Evolutionary conservation across 2,888 invertebrate genomes (phyloP).

Genomic region (Malachius bipustulatus): DNA sequence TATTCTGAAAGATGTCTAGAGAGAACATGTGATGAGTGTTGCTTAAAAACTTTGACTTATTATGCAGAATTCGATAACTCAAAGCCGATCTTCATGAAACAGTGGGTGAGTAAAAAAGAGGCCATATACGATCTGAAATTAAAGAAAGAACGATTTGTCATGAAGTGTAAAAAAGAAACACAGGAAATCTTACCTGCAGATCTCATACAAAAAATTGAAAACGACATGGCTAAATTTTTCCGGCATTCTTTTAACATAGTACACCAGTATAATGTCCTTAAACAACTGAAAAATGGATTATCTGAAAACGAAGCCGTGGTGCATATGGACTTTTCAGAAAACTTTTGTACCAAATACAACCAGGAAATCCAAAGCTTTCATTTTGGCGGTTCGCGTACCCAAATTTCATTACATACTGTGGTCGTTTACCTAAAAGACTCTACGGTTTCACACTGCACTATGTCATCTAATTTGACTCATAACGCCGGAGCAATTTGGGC

Average conservation of each 20-base stretch:
- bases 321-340: constrained; percentile 13
- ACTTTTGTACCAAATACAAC: constrained; percentile 11
- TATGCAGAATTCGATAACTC: constrained; percentile 9
- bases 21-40: constrained; percentile 8
- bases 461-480: constrained; percentile 25
- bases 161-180: too few relatives aligned
- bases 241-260: constrained; percentile 13
- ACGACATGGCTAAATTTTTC: constrained; percentile 10
- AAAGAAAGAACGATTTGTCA: constrained; percentile 9
- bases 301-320: too few relatives aligned
- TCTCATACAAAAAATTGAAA: too few relatives aligned
- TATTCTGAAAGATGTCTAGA: constrained; percentile 9
- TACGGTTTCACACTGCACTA: constrained; percentile 25
- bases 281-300: too few relatives aligned
- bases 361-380: constrained; percentile 16
- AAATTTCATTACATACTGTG: constrained; percentile 16
- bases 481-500: constrained; percentile 14
- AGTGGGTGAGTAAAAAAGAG: constrained; percentile 7
- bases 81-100: constrained; percentile 8
- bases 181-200: too few relatives aligned
- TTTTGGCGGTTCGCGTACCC: constrained; percentile 16
- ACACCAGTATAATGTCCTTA: constrained; percentile 14
- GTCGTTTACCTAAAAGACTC: constrained; percentile 15
- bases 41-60: constrained; percentile 6
- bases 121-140: constrained; percentile 5